Conservation (phyloP, 2,113 vertebrate species). For the Tursiops truncatus region DNA sequence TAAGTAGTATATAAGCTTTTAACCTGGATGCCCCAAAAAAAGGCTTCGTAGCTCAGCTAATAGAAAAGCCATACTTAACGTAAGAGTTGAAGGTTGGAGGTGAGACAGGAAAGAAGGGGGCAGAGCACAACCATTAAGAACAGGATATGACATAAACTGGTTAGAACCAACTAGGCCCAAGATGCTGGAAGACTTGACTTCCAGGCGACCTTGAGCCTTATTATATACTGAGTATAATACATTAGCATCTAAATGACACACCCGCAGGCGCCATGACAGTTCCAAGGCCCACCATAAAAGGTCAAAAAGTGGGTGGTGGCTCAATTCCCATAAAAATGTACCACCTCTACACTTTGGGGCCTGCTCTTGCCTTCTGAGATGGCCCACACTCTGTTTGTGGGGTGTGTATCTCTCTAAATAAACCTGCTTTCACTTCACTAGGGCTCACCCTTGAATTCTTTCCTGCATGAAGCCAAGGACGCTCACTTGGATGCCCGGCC, state of each 20-base stretch:
- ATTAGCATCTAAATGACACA: background rate
- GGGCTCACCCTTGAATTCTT: background rate
- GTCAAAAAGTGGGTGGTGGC: background rate
- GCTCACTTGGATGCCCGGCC: background rate
- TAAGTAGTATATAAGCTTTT: background rate
- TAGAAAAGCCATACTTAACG: background rate
- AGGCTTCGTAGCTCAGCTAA: background rate
- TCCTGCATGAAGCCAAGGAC: background rate
- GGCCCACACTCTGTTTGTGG: background rate
- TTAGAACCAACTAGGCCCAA: background rate
- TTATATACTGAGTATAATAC: background rate
- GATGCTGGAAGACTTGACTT: background rate
- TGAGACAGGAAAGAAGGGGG: background rate
- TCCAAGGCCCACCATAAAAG: background rate
- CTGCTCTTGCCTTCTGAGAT: background rate
- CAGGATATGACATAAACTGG: background rate
- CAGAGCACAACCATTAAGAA: background rate
- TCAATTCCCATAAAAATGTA: background rate
- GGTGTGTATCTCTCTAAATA: background rate
- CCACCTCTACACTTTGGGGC: background rate
- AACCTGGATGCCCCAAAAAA: background rate
- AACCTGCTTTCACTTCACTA: background rate
- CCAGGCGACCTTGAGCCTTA: background rate
- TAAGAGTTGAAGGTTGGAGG: background rate
- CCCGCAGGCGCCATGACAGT: background rate